These are phyloP conservation scores for Congeria kusceri DNA, from an alignment of 2,888 invertebrate species.

Conservation along the genomic window DNA sequence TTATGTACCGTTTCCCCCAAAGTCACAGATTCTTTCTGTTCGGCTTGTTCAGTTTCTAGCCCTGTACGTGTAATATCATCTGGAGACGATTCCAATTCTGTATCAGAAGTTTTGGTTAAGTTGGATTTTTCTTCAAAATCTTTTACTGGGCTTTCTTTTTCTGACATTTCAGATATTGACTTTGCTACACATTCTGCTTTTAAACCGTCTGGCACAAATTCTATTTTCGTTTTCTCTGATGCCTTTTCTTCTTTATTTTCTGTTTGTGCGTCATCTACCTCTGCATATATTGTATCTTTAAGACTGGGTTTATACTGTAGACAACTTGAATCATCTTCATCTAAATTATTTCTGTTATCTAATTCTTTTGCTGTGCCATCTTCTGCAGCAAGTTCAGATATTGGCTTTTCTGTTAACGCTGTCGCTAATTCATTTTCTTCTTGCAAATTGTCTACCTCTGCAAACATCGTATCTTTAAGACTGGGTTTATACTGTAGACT, in stretches of 20 bases:
- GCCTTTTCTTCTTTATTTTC: not conserved
- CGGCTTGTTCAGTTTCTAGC: not conserved
- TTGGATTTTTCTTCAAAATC: too few relatives aligned
- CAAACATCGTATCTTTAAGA: not conserved
- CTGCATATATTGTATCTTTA: not conserved
- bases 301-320: not conserved
- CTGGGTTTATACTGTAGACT: not conserved
- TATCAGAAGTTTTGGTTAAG: too few relatives aligned
- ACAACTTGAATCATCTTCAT: too few relatives aligned
- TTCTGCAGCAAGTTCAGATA: not conserved
- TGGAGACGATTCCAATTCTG: too few relatives aligned
- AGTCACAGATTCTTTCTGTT: too few relatives aligned
- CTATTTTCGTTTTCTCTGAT: not conserved
- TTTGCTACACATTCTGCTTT: not conserved
- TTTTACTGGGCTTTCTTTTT: too few relatives aligned
- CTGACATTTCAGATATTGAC: too few relatives aligned
- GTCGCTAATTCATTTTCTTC: too few relatives aligned
- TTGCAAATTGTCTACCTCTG: too few relatives aligned
- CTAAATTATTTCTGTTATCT: not conserved
- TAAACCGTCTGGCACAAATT: not conserved
- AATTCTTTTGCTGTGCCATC: not conserved
- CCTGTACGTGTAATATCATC: too few relatives aligned
- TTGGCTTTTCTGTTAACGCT: not conserved
- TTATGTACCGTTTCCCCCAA: too few relatives aligned
- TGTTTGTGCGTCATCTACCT: not conserved